Conservation (phyloP, 2,113 vertebrate genomes). For the Phalacrocorax aristotelis region DNA sequence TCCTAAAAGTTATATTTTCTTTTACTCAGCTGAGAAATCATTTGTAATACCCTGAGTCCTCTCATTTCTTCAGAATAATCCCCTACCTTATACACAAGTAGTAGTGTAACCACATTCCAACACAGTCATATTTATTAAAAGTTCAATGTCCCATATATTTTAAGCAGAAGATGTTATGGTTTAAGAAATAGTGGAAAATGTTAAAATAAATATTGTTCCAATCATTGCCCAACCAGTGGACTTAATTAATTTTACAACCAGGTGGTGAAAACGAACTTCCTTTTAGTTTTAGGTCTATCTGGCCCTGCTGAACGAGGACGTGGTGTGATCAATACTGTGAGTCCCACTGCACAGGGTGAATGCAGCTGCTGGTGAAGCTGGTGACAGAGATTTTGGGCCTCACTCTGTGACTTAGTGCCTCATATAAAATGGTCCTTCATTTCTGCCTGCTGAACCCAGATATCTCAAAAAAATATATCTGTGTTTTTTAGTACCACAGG, state of each 20-base stretch:
- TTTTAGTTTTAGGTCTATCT: neutral
- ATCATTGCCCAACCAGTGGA: neutral
- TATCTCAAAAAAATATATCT: neutral
- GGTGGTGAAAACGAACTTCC: slow-evolving; percentile 35
- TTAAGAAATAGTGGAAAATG: slow-evolving; percentile 43
- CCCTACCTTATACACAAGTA: slow-evolving; percentile 4
- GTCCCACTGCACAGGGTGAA: neutral
- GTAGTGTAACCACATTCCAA: slow-evolving; percentile 36
- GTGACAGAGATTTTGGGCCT: neutral
- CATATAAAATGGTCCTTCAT: neutral
- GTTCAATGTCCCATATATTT: slow-evolving; percentile 29
- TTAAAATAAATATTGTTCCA: slow-evolving; percentile 51
- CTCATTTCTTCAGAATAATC: slow-evolving; percentile 49
- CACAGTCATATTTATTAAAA: slow-evolving; percentile 37
- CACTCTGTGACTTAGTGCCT: neutral
- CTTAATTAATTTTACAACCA: slow-evolving; percentile 48
- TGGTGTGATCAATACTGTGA: neutral
- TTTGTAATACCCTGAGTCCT: slow-evolving; percentile 17
- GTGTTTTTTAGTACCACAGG: neutral
- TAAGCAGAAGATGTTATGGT: slow-evolving; percentile 33
- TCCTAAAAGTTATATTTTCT: slow-evolving; percentile 55
- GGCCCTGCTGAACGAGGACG: neutral
- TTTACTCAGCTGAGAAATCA: slow-evolving; percentile 53
- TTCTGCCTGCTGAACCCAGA: neutral
- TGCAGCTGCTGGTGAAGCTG: neutral